Evolutionary conservation across 1,140 invertebrate species (phyloP), one percentile per base, ranked within the genome.

Genomic region (Cyrtorhinus lividipennis): DNA sequence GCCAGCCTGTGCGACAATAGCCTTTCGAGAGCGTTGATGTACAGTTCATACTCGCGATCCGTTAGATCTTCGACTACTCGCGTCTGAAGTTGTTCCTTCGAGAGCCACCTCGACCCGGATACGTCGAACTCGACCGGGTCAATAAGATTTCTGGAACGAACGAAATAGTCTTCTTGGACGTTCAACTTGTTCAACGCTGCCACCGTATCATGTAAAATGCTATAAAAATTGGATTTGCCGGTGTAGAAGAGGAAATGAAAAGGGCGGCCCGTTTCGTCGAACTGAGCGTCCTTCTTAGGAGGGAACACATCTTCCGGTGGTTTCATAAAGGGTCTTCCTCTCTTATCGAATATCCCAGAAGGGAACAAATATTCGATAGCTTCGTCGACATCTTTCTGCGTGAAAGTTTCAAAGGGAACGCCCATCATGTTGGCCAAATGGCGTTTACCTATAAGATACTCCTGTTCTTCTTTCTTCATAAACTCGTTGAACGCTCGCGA

Each of bases 361-460:
- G 95, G 95, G 69, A 98, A 87, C 15, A 98, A 74, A 77, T 98
- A 98, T 66, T 81, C 76, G 69, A 98, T 92, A 20, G 93, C 84
- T 73, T 81, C 80, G 78, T 96, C 81, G 15, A 97, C 80, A 73
- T 96, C 87, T 66, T 84, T 78, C 74, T 96, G 87, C 0, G 87
- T 88, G 72, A 98, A 90, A 10, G 79, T 83, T 66, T 91, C 85
- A 1, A 85, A 82, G 79, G 97, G 85, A 73, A 85, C 82, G 1
- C 94, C 93, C 95, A 99, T 99, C 81, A 99, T 98, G 73, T 98
- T 98, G 2, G 95, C 95, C 61, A 99, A 79, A 78, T 99, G 92
- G 24, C 92, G 77, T 73, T 89, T 92, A 12, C 96, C 95, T 70
- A 94, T 84, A 71, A 92, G 83, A 75, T 85, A 99, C 68, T 95